Base-by-base conservation (phyloP, 2,888 invertebrate species). In the Pterobdella sp. region DNA sequence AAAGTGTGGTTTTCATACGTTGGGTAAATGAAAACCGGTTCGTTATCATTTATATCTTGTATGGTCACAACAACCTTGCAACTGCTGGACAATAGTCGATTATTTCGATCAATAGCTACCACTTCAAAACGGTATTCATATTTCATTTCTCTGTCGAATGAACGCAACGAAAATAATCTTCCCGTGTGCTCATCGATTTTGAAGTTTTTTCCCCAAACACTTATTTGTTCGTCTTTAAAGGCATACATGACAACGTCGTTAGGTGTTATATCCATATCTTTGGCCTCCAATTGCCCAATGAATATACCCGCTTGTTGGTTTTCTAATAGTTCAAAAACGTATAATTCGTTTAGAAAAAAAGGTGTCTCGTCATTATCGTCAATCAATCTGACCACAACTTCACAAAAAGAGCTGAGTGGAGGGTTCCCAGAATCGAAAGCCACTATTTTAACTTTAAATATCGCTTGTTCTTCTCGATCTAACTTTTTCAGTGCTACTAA, bases 41-140 rank as follows among this genome's bases (percentile, higher is more conserved):
- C n/a, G 64, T 76, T 42, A 66, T 78, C 78, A 64, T 78, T 78
- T 0, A 92, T 89, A 85, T 94, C 94, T 0, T 90, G 91, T 42
- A 94, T 87, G 78, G 93, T 91, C 37, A 94, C 87, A 1, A 92
- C 92, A 31, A 93, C 89, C 85, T 94, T 35, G 26, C 73, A 73
- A 31, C 66, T 70, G 60, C 66, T 69, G 31, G 42, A 60, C 32
- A 75, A 26, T 7, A 34, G 26, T 18, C 36, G 42, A 42, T 37
- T 52, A 31, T 69, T 26, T 1, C 29, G 2, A 42, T 75, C 75
- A 1, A 36, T 32, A 18, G 64, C 75, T 29, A 73, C 32, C 4
- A 68, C 70, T 14, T 35, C 56, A 52, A 75, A 68, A 3, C 49
- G 37, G 63, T 73, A 70, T 22, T 34, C n/a, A 0, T 26, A 34